Percentiles rank a stretch among this genome's conserved stretches.
phyloP scores from a whole-genome alignment of 2,797 vertebrate genomes.

The Selene dorsalis region DNA sequence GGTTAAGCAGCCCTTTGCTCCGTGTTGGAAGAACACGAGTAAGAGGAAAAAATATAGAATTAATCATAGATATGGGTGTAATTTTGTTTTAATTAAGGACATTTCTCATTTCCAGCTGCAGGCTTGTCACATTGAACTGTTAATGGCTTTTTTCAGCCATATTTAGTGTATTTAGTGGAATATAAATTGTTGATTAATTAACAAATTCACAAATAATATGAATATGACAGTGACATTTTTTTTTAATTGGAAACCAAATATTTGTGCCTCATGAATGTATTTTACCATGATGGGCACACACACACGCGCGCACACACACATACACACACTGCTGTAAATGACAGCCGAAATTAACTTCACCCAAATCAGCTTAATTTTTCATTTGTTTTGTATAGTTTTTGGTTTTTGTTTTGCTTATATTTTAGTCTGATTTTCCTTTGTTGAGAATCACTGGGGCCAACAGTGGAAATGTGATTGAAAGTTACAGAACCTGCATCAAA shows the following conservation, averaged over 20 bases:
- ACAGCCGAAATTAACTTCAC: not conserved
- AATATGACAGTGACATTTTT: conserved; percentile 1
- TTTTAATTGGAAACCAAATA: conserved; percentile 32
- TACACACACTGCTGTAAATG: conserved; percentile 19
- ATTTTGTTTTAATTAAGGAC: conserved; percentile 54
- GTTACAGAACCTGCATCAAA: not conserved
- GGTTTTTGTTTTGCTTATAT: conserved; percentile 19
- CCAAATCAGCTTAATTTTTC: conserved; percentile 11
- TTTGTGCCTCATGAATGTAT: conserved; percentile 70
- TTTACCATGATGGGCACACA: conserved; percentile 62
- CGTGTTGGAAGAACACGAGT: conserved; percentile 21
- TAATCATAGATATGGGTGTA: conserved; percentile 31
- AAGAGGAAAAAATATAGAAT: conserved; percentile 2
- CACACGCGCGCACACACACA: no score
- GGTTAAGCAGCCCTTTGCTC: conserved; percentile 41
- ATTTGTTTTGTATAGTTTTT: conserved; percentile 19
- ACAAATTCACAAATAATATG: conserved; percentile 4
- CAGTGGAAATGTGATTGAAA: not conserved
- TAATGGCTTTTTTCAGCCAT: conserved; percentile 21
- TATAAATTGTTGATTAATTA: conserved; percentile 20
- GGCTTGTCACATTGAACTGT: conserved; percentile 19
- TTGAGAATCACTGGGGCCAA: not conserved
- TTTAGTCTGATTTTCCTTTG: not conserved
- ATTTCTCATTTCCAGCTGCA: conserved; percentile 21
- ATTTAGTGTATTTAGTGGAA: conserved; percentile 16